These are phyloP conservation scores for Orchestia grillus DNA, from an alignment of 1,140 invertebrate genomes.

Conservation along the genomic window DNA sequence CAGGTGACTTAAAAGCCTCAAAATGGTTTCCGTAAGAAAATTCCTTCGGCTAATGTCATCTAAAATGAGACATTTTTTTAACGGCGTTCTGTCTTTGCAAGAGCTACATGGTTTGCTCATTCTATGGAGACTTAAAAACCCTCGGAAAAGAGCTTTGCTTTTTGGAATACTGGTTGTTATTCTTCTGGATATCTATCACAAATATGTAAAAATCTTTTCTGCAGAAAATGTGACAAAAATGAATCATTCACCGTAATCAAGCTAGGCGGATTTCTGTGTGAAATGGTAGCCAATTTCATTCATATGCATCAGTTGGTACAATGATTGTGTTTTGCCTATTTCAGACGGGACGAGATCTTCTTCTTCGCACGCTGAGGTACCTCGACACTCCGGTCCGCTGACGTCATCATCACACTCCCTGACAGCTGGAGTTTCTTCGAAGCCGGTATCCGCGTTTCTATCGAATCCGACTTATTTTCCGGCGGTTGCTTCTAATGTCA, in stretches of 20 bases:
- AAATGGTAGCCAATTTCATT: background rate
- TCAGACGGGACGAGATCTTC: background rate
- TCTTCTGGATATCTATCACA: background rate
- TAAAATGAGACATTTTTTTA: too few species aligned
- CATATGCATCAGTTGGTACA: background rate
- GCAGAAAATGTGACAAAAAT: background rate
- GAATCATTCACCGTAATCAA: background rate
- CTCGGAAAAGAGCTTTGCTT: too few species aligned
- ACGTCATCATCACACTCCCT: background rate
- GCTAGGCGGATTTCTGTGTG: background rate
- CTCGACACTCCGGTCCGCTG: background rate
- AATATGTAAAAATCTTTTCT: background rate
- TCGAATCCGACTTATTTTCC: conserved; percentile 28
- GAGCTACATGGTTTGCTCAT: too few species aligned
- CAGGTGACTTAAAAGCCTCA: too few species aligned
- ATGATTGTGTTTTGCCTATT: background rate
- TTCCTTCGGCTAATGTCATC: too few species aligned
- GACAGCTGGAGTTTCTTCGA: background rate
- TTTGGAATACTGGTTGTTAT: too few species aligned
- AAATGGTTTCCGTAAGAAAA: too few species aligned
- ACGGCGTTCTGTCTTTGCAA: too few species aligned
- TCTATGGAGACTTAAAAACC: too few species aligned
- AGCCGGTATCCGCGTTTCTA: background rate
- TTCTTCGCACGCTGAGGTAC: background rate
- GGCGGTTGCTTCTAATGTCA: conserved; percentile 33